These are phyloP conservation scores for Morelia viridis DNA, from an alignment of 2,797 vertebrate species.

Conservation along the genomic window DNA sequence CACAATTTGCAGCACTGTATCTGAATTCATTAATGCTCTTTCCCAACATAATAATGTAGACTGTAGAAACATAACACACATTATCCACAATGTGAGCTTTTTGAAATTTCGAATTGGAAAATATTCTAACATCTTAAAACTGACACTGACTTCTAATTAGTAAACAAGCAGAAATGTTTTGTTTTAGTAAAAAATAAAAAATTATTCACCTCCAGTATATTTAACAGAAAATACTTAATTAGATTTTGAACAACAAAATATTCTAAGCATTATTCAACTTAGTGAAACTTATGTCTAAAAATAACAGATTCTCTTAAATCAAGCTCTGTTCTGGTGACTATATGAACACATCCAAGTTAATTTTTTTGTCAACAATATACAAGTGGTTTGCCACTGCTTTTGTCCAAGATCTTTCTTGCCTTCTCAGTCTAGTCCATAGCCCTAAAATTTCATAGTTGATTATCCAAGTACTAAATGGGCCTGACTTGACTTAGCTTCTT, in stretches of 20 bases:
- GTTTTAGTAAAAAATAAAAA: neutral
- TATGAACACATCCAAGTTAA: neutral
- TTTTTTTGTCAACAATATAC: neutral
- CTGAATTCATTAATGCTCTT: constrained; percentile 30
- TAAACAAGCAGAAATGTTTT: neutral
- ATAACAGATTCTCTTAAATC: too few relatives aligned
- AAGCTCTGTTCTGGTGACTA: too few relatives aligned
- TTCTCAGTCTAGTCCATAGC: neutral
- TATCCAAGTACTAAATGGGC: too few relatives aligned
- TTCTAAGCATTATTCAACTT: too few relatives aligned
- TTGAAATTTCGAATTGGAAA: constrained; percentile 4
- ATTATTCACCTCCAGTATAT: neutral
- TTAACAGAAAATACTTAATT: too few relatives aligned
- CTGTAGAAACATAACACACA: neutral
- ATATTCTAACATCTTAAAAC: neutral
- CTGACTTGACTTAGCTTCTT: too few relatives aligned
- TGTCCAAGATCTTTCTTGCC: neutral
- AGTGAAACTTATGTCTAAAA: too few relatives aligned
- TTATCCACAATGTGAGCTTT: neutral
- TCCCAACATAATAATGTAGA: constrained; percentile 11
- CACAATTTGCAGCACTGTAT: constrained; percentile 28
- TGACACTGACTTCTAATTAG: too few relatives aligned
- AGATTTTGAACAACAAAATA: too few relatives aligned
- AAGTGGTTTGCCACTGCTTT: neutral
- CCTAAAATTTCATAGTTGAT: too few relatives aligned